These are phyloP conservation scores for Gadus macrocephalus DNA, from an alignment of 2,113 vertebrate genomes.

Conservation along the genomic window DNA sequence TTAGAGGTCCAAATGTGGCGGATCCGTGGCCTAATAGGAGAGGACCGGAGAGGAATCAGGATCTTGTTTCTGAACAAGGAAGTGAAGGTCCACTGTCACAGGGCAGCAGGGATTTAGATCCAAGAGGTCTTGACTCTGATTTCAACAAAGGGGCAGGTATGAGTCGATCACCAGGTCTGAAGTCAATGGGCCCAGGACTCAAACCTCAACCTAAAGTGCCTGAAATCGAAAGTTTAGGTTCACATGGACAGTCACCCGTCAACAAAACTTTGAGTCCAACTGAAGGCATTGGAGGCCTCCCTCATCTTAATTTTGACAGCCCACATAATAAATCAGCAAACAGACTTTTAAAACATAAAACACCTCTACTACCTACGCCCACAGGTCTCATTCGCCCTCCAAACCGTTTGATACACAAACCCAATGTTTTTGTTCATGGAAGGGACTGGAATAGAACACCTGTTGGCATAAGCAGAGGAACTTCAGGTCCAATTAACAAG, in stretches of 20 bases:
- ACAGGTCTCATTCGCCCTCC: slow-evolving; percentile 60
- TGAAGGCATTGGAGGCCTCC: slow-evolving; percentile 49
- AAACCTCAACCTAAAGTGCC: slow-evolving; percentile 1
- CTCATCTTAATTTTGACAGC: slow-evolving; percentile 67
- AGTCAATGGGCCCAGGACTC: slow-evolving; percentile 6
- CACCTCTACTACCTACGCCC: slow-evolving; percentile 84
- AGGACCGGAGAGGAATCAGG: not conserved
- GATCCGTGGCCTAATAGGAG: not conserved
- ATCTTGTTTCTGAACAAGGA: too few relatives aligned
- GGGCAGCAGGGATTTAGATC: not conserved
- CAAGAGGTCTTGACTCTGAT: slow-evolving; percentile 6
- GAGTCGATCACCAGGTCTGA: slow-evolving; percentile 1
- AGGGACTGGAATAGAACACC: slow-evolving; percentile 30
- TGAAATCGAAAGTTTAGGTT: slow-evolving; percentile 20
- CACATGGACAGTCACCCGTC: slow-evolving; percentile 52
- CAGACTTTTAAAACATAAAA: slow-evolving; percentile 60
- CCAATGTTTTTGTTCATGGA: slow-evolving; percentile 50
- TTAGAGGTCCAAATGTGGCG: slow-evolving; percentile 25
- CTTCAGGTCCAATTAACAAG: slow-evolving; percentile 25
- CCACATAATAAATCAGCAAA: slow-evolving; percentile 53
- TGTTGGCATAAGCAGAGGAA: slow-evolving; percentile 45
- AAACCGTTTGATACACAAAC: slow-evolving; percentile 58
- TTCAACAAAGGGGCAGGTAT: not conserved
- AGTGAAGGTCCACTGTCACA: too few relatives aligned
- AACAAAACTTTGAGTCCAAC: slow-evolving; percentile 56